Percentiles rank a stretch among this genome's conserved stretches.
Conservation (phyloP, 1,140 invertebrate species). For the Drosophila leontia region DNA sequence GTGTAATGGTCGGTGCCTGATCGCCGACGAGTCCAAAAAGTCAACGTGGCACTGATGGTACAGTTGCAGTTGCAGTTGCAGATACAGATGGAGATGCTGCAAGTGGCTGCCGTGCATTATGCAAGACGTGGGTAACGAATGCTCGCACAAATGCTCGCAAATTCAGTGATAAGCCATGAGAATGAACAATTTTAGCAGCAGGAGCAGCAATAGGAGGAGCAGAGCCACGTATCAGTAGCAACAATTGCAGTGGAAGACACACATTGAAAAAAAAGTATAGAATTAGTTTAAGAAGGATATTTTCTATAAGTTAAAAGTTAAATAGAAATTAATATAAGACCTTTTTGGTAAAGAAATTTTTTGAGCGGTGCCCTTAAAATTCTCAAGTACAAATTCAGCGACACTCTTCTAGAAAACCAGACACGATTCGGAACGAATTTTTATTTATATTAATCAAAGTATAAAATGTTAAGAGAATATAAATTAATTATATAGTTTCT, state of each 20-base stretch:
- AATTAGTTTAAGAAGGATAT: too few relatives aligned
- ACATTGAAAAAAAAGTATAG: neutral
- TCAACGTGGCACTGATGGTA: slow-evolving; percentile 18
- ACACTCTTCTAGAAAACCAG: neutral
- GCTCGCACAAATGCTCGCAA: slow-evolving; percentile 32
- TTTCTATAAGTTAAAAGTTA: too few relatives aligned
- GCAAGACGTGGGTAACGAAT: slow-evolving; percentile 54
- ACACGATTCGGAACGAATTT: neutral
- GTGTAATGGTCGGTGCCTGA: slow-evolving; percentile 47
- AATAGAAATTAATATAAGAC: too few relatives aligned
- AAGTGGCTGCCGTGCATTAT: slow-evolving; percentile 56
- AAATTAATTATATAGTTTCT: neutral
- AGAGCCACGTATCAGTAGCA: neutral
- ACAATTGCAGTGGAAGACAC: neutral
- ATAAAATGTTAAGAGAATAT: neutral
- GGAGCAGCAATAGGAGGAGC: neutral
- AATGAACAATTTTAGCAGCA: slow-evolving; percentile 33
- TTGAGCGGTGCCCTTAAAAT: neutral
- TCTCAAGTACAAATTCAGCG: neutral
- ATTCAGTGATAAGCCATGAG: slow-evolving; percentile 66
- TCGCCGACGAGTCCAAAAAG: slow-evolving; percentile 13
- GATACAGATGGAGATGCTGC: slow-evolving; percentile 25
- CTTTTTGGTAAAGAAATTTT: neutral
- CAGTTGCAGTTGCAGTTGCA: slow-evolving; percentile 45
- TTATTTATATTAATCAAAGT: neutral